Conservation (phyloP, 1,140 invertebrate genomes). For the Drosophila ananassae region DNA sequence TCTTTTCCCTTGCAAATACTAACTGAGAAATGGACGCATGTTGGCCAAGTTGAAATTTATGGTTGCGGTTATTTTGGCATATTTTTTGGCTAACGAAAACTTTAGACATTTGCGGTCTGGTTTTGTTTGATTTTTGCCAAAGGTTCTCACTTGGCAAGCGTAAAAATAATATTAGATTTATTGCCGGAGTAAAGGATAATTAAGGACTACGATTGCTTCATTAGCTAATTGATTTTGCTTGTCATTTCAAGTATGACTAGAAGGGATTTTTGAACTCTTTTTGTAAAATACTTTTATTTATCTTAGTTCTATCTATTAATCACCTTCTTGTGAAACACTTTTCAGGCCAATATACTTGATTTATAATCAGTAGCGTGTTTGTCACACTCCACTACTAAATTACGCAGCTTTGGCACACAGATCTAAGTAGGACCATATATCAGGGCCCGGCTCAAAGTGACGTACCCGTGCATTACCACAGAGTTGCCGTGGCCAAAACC, state of each 20-base stretch:
- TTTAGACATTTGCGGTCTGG: constrained; percentile 65
- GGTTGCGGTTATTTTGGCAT: constrained; percentile 68
- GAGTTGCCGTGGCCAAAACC: constrained; percentile 65
- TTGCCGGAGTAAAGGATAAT: constrained; percentile 29
- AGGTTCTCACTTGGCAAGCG: constrained; percentile 37
- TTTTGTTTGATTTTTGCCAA: constrained; percentile 30
- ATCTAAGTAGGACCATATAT: constrained; percentile 76
- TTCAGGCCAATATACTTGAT: constrained; percentile 45
- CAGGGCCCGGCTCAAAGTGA: constrained; percentile 52
- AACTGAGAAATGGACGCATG: constrained; percentile 25
- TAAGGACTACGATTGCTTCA: constrained; percentile 11
- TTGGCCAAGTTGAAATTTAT: constrained; percentile 66
- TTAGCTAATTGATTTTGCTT: constrained; percentile 53
- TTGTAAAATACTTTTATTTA: neutral
- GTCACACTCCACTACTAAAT: constrained; percentile 66
- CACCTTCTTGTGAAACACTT: constrained; percentile 26
- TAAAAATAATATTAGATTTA: constrained; percentile 57
- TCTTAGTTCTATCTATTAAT: constrained; percentile 40
- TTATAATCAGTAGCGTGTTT: constrained; percentile 52
- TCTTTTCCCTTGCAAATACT: constrained; percentile 2
- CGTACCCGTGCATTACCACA: constrained; percentile 65
- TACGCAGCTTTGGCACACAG: constrained; percentile 45
- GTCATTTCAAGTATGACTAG: neutral
- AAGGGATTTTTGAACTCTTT: neutral
- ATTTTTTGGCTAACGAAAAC: constrained; percentile 63